Base-by-base conservation (phyloP, 2,888 invertebrate species). In the Arctia plantaginis region DNA sequence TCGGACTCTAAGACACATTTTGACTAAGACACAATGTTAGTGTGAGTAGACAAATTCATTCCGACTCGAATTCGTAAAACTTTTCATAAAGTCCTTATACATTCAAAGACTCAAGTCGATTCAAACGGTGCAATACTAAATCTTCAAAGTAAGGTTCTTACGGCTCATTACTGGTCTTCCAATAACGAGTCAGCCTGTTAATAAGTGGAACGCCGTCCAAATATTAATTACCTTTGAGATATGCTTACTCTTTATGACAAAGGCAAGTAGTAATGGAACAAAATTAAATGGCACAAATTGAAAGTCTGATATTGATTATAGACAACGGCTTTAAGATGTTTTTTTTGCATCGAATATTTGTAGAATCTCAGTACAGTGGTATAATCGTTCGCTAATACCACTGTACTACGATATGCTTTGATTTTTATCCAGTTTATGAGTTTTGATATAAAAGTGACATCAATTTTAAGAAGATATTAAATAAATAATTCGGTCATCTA, bases 141-240 rank as follows among this genome's bases (percentile, higher is more conserved):
- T 74, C 35, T 47, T 62, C 71, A 72, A 75, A 78, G 78, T 62
- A 71, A 77, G 68, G 64, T 76, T 33, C 72, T 72, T 18, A 20
- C 51, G 23, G 44, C 55, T 72, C 76, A 71, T 77, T 74, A 76
- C 33, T n/a, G 55, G 27, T 66, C 66, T 73, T n/a, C 72, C 62
- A 62, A 82, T 83, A 83, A 80, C 77, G 79, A 79, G 71, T 6
- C 33, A 47, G 70, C 35, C 47, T 33, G 73, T 74, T 77, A 84
- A 81, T 81, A 84, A 82, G 75, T 65, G 64, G 72, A 73, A 76
- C 75, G 76, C 77, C 79, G 75, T 81, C 82, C 77, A 87, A 89
- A 88, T 87, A 86, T 85, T 88, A 88, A 89, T 88, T 83, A 89
- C 82, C 76, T 85, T 85, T 85, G 84, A 82, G 59, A 65, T 51